These are phyloP conservation scores for Varroa destructor DNA, from an alignment of 1,140 invertebrate species.

Conservation along the genomic window DNA sequence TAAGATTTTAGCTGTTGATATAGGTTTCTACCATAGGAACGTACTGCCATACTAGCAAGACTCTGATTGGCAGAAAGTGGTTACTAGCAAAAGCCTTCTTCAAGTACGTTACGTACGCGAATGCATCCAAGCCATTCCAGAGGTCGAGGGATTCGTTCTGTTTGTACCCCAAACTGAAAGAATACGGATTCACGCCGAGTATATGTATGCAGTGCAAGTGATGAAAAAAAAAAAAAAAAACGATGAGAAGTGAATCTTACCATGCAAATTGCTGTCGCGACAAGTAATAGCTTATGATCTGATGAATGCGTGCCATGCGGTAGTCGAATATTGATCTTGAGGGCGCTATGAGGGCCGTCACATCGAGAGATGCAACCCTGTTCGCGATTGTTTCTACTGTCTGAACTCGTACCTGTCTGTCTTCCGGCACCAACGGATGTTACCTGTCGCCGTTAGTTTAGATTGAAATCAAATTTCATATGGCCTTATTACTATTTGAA, in stretches of 20 bases:
- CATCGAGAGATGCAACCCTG: not conserved
- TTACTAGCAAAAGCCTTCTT: constrained; percentile 8
- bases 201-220: not conserved
- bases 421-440: too few relatives aligned
- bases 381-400: not conserved
- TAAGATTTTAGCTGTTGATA: too few relatives aligned
- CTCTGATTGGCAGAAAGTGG: not conserved
- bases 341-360: not conserved
- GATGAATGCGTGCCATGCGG: not conserved
- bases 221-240: not conserved
- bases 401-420: too few relatives aligned
- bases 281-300: constrained; percentile 5
- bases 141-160: not conserved
- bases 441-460: not conserved
- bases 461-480: not conserved
- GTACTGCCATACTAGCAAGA: too few relatives aligned
- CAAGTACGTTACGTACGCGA: not conserved
- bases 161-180: constrained; percentile 12
- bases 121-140: constrained; percentile 13
- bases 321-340: not conserved
- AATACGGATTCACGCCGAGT: not conserved
- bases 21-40: too few relatives aligned
- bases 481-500: not conserved
- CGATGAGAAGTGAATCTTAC: not conserved
- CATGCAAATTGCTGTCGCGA: constrained; percentile 19